Conservation (phyloP, 2,797 vertebrate species). For the Fratercula arctica region DNA sequence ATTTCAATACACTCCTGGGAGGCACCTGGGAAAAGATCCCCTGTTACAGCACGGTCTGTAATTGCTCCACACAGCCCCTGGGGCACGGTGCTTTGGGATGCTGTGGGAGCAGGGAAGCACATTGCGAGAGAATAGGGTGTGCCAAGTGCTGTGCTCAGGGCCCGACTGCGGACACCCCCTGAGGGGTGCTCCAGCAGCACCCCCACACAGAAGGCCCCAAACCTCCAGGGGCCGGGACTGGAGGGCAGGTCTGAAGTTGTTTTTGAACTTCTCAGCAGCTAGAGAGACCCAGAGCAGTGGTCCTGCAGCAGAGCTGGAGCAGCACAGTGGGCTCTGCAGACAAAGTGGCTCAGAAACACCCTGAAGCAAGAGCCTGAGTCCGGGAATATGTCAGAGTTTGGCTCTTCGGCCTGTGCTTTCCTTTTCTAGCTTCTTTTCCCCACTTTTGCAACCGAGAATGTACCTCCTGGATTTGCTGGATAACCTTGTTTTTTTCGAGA, state of each 20-base stretch:
- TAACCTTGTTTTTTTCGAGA: neutral
- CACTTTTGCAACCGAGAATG: neutral
- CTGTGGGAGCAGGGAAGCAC: neutral
- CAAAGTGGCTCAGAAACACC: neutral
- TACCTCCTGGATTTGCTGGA: neutral
- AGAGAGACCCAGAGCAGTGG: neutral
- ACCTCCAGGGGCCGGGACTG: no score
- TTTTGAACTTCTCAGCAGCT: neutral
- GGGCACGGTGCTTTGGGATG: neutral
- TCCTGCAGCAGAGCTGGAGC: neutral
- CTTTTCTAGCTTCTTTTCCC: neutral
- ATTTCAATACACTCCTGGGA: neutral
- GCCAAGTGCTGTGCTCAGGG: neutral
- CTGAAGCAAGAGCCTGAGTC: neutral
- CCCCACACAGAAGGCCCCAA: neutral
- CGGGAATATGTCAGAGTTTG: neutral
- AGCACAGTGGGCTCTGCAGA: neutral
- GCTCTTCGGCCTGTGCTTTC: neutral
- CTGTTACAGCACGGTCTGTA: neutral
- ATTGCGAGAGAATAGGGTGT: accelerated
- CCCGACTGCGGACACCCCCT: accelerated
- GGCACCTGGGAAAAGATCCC: neutral
- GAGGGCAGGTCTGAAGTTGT: neutral
- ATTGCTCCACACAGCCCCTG: neutral
- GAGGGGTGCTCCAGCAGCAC: neutral